Percentiles rank a stretch among this genome's conserved stretches.
phyloP scores from a whole-genome alignment of 2,888 invertebrate genomes.

The Drosophila kambysellisi region DNA sequence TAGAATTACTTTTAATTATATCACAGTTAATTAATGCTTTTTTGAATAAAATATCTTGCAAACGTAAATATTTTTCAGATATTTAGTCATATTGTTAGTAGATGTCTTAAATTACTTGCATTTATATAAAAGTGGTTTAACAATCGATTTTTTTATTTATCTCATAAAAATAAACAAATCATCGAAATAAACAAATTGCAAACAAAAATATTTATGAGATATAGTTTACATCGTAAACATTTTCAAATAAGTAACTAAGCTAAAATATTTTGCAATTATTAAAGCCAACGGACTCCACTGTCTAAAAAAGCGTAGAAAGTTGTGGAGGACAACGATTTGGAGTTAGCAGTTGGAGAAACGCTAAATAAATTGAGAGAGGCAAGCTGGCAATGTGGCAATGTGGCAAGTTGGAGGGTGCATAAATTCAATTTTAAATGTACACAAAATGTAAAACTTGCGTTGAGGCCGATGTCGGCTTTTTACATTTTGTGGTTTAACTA shows the following conservation, averaged over 20 bases:
- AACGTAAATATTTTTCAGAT: not conserved
- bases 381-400: not conserved
- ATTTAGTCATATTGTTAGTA: not conserved
- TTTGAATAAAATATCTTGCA: not conserved
- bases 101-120: not conserved
- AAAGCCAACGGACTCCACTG: conserved; percentile 40
- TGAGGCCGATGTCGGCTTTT: conserved; percentile 59
- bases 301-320: conserved; percentile 23
- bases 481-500: conserved; percentile 85
- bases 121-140: no score
- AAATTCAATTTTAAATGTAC: conserved; percentile 84
- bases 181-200: no score
- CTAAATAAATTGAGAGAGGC: conserved; percentile 51
- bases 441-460: conserved; percentile 52
- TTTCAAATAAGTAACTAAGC: not conserved
- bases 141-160: no score
- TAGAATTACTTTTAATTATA: not conserved
- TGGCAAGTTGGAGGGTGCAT: conserved; percentile 80
- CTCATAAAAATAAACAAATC: not conserved
- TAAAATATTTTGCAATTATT: conserved; percentile 35
- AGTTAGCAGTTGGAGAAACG: conserved; percentile 20
- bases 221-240: not conserved
- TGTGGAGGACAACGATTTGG: conserved; percentile 37
- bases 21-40: not conserved
- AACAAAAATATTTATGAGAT: not conserved